These are phyloP conservation scores for Panurus biarmicus DNA, from an alignment of 2,113 vertebrate species.

Conservation along the genomic window DNA sequence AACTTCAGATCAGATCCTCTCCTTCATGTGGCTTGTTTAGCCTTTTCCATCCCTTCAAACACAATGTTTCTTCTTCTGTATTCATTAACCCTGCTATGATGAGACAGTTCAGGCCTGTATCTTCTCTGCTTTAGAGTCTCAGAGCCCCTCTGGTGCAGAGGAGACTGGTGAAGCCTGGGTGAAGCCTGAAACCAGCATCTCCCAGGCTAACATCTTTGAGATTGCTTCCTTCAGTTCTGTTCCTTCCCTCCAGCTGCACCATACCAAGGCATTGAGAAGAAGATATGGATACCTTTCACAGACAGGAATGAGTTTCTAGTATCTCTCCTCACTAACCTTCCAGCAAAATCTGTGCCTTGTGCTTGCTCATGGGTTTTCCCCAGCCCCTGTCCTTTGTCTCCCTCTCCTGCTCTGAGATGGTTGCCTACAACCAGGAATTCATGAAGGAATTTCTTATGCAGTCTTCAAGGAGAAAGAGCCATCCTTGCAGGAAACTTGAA, in stretches of 20 bases:
- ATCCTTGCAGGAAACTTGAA: neutral
- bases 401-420: neutral
- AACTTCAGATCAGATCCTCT: neutral
- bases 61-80: neutral
- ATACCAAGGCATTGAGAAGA: neutral
- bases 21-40: neutral
- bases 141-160: neutral
- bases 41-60: neutral
- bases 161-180: neutral
- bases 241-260: neutral
- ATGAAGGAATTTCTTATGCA: neutral
- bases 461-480: neutral
- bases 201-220: neutral
- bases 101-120: neutral
- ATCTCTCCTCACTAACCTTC: neutral
- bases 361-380: neutral
- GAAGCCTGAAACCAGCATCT: neutral
- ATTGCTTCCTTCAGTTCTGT: neutral
- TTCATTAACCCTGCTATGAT: neutral
- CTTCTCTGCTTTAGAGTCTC: neutral
- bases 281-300: neutral
- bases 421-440: neutral
- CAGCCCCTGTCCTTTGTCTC: neutral
- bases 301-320: neutral
- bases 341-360: neutral